phyloP scores from a whole-genome alignment of 2,113 vertebrate species.

The Grantiella picta region DNA sequence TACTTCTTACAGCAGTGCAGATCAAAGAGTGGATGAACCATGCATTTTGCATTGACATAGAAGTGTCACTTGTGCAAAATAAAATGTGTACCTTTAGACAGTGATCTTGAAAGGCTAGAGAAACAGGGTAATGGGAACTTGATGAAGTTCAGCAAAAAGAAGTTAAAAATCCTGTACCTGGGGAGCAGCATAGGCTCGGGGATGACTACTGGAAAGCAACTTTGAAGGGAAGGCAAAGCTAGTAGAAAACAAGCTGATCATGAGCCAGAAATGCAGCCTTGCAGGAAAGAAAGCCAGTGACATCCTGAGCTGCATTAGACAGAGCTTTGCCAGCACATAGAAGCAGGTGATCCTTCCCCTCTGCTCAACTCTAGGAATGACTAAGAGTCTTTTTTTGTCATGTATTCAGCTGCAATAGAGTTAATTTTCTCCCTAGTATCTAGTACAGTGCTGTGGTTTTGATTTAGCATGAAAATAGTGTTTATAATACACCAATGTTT shows the following conservation, averaged over 20 bases:
- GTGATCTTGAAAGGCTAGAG: not conserved
- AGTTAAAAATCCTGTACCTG: not conserved
- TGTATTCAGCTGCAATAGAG: not conserved
- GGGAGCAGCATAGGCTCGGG: not conserved
- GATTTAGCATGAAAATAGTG: not conserved
- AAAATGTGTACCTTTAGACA: not conserved
- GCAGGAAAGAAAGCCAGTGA: not conserved
- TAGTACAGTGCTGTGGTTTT: not conserved
- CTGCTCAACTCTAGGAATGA: not conserved
- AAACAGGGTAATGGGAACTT: not conserved
- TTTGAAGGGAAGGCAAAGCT: not conserved
- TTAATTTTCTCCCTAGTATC: not conserved
- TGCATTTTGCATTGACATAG: not conserved
- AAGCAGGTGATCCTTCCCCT: not conserved
- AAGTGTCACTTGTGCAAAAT: not conserved
- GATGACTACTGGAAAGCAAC: not conserved
- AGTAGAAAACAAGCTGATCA: not conserved
- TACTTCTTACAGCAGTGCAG: not conserved
- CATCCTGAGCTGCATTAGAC: not conserved
- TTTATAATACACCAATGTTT: not conserved
- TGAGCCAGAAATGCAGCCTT: not conserved
- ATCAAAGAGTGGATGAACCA: not conserved
- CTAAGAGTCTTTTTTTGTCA: not conserved
- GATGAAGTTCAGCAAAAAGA: not conserved
- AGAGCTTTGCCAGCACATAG: not conserved